A percentile compares a stretch with the other conserved stretches of the same genome.
Conservation (phyloP, 2,888 invertebrate species). For the Zaprionus obscuricornis region DNA sequence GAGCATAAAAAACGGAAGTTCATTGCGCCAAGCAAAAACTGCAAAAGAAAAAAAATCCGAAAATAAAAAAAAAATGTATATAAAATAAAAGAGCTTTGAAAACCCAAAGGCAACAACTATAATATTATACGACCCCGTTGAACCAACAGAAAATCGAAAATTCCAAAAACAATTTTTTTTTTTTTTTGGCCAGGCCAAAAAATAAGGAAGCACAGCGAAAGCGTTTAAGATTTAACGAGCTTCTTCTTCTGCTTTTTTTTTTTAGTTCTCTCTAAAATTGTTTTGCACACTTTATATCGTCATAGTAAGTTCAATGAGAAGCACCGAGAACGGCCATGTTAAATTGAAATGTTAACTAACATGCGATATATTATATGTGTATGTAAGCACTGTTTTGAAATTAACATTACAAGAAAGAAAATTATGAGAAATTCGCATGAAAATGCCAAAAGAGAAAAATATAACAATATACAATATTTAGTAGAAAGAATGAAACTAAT, state of each 20-base stretch:
- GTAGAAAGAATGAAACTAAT: background rate
- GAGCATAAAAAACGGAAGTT: conserved; percentile 68
- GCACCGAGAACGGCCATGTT: conserved; percentile 25
- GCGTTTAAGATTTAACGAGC: conserved; percentile 5
- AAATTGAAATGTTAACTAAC: conserved; percentile 37
- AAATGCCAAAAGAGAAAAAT: conserved; percentile 16
- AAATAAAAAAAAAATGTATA: background rate
- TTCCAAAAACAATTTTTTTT: too few relatives aligned
- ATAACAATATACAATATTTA: background rate
- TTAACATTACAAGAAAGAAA: conserved; percentile 4
- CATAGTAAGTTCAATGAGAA: conserved; percentile 16
- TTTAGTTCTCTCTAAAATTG: too few relatives aligned
- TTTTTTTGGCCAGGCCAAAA: too few relatives aligned
- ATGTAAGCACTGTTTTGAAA: background rate
- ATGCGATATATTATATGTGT: conserved; percentile 37
- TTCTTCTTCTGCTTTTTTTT: too few relatives aligned
- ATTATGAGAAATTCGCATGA: conserved; percentile 27
- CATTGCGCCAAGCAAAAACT: conserved; percentile 40
- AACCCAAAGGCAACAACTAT: background rate
- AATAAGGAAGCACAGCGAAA: background rate
- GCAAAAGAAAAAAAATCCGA: conserved; percentile 8
- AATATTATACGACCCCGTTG: background rate
- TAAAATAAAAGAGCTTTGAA: too few relatives aligned
- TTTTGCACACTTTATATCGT: too few relatives aligned
- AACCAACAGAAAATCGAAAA: too few relatives aligned